These are phyloP conservation scores for Calidris pygmaea DNA, from an alignment of 2,113 vertebrate species.

Conservation along the genomic window DNA sequence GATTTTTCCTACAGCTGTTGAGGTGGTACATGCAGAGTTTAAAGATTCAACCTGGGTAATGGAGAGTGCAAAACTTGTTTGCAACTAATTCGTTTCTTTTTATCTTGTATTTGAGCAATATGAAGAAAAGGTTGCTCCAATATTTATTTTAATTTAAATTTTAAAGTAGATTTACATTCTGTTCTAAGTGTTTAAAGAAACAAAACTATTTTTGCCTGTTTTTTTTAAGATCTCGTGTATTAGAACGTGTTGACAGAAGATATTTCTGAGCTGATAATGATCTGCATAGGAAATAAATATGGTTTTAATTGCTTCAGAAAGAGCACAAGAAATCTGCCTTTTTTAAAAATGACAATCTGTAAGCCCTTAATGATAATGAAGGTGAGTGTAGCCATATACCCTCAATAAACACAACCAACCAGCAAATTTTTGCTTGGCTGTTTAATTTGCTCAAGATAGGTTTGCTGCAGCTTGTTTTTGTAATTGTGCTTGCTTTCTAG, in stretches of 20 bases:
- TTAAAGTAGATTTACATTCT: neutral
- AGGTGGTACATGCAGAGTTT: neutral
- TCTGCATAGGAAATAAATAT: neutral
- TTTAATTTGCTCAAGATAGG: neutral
- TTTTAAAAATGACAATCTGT: neutral
- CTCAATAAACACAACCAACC: neutral
- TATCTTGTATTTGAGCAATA: neutral
- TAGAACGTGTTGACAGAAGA: neutral
- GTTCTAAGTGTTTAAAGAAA: neutral
- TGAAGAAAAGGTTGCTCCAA: neutral
- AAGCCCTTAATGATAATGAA: fast-evolving
- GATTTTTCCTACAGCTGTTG: fast-evolving
- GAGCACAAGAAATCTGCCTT: neutral
- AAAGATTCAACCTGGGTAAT: neutral
- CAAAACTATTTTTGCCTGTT: neutral
- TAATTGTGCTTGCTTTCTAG: neutral
- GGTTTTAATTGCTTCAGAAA: neutral
- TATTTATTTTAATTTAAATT: neutral
- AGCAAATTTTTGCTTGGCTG: neutral
- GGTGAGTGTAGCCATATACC: neutral
- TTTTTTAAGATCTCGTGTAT: neutral
- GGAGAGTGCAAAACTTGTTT: neutral
- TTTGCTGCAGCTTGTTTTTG: neutral
- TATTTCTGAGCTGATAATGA: neutral
- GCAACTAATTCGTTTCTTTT: neutral